Base-by-base conservation (phyloP, 1,140 invertebrate genomes). In the Drosophila hydei region DNA sequence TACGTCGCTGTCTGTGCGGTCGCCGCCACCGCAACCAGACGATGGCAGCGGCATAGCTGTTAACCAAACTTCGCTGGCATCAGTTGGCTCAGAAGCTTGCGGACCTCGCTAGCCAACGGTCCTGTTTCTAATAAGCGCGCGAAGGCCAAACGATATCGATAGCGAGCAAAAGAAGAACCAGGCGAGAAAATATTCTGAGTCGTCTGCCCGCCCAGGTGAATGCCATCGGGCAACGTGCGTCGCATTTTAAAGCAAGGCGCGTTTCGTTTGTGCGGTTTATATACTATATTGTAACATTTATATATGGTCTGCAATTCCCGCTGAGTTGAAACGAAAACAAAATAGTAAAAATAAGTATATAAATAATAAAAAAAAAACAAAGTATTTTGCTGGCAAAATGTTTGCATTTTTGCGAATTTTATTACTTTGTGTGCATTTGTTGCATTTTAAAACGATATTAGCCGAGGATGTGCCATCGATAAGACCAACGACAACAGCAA, bases 381-480 rank as follows among this genome's bases (percentile, higher is more conserved):
- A 23, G 9, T 47, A 58, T 65, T 56, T 75, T 54, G 60, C 52
- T 14, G 48, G 38, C 48, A 75, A 77, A 88, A 88, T 88, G 83
- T 79, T 88, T 83, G 54, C 83, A 79, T 71, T 88, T 83, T 76
- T 68, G 78, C 72, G 55, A 58, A 62, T 88, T 88, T 89, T 88
- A 88, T 88, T 88, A 75, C 83, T 88, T 71, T 88, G 67, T 88
- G 83, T 88, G 83, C 83, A 88, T 83, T 88, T 83, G 78, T 58
- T 88, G 83, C 83, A 88, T 88, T 88, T 88, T 88, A 88, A 88
- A 88, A 68, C 67, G 52, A 71, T 61, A 48, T 83, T 61, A 50
- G 75, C 61, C 40, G 75, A 50, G 70, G 75, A 83, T 70, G 58
- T 83, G 65, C 55, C 70, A 75, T 56, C 63, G 42, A 47, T 61